phyloP scores from a whole-genome alignment of 2,113 vertebrate genomes.

The Scatophagus argus region DNA sequence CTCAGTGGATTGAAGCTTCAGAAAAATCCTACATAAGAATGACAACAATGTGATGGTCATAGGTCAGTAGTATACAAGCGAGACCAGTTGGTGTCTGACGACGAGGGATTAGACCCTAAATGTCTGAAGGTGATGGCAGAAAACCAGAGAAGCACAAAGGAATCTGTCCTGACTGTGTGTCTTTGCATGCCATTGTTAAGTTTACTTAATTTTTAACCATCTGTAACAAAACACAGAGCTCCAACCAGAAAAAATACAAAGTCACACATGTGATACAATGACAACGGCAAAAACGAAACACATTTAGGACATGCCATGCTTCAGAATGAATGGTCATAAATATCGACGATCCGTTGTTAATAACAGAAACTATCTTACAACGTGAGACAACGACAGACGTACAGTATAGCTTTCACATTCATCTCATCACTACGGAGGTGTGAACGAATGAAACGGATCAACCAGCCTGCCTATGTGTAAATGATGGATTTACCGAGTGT shows the following conservation, averaged over 20 bases:
- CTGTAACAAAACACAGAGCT: neutral
- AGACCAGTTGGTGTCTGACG: no score
- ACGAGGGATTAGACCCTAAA: no score
- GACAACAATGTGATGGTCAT: neutral
- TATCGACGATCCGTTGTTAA: neutral
- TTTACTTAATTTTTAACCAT: neutral
- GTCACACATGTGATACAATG: neutral
- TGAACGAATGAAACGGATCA: neutral
- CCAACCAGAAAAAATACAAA: neutral
- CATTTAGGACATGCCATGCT: neutral
- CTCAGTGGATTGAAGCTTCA: neutral
- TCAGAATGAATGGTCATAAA: neutral
- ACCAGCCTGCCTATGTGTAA: slow-evolving; percentile 20
- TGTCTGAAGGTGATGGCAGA: neutral
- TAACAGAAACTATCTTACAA: neutral
- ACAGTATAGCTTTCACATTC: neutral
- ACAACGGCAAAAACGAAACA: neutral
- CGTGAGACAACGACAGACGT: neutral
- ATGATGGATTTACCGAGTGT: slow-evolving; percentile 37
- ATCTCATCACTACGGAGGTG: slow-evolving; percentile 3
- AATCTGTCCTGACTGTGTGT: neutral
- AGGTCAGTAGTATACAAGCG: slow-evolving; percentile 6
- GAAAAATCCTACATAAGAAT: neutral
- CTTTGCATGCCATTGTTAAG: neutral
- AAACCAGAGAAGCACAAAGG: neutral